These are phyloP conservation scores for Quadriops clusia DNA, from an alignment of 2,888 invertebrate species.

Conservation along the genomic window DNA sequence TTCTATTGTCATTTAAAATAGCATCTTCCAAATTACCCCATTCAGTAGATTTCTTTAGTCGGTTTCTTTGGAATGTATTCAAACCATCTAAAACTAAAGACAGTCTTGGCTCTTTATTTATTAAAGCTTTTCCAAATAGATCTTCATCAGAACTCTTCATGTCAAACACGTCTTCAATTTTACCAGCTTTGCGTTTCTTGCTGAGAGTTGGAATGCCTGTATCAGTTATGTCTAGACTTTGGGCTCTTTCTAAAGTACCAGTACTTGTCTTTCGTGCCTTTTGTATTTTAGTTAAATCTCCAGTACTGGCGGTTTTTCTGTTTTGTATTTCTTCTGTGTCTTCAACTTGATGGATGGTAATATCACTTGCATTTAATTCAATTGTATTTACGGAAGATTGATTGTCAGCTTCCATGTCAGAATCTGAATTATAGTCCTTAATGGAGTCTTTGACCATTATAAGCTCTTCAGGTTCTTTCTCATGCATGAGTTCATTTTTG, in stretches of 20 bases:
- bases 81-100: slow-evolving; percentile 53
- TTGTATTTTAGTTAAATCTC: slow-evolving; percentile 62
- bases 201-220: slow-evolving; percentile 27
- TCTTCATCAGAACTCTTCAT: slow-evolving; percentile 31
- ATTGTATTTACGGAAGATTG: slow-evolving; percentile 48
- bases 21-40: slow-evolving; percentile 69
- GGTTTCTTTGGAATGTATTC: slow-evolving; percentile 54
- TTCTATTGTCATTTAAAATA: slow-evolving; percentile 44
- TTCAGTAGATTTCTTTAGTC: slow-evolving; percentile 61
- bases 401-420: slow-evolving; percentile 40
- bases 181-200: slow-evolving; percentile 54
- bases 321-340: slow-evolving; percentile 48
- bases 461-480: slow-evolving; percentile 12
- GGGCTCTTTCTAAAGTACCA: slow-evolving; percentile 62
- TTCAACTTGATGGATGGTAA: slow-evolving; percentile 61
- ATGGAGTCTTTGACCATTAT: slow-evolving; percentile 13
- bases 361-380: slow-evolving; percentile 61
- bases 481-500: slow-evolving; percentile 7
- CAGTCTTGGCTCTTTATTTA: slow-evolving; percentile 46
- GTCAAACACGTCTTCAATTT: slow-evolving; percentile 39
- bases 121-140: slow-evolving; percentile 36
- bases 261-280: slow-evolving; percentile 34
- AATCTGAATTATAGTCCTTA: slow-evolving; percentile 37
- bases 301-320: slow-evolving; percentile 66
- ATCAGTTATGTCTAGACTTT: slow-evolving; percentile 64